Evolutionary conservation across 1,140 invertebrate genomes (phyloP).

Genomic region (Drosophila arizonae): DNA sequence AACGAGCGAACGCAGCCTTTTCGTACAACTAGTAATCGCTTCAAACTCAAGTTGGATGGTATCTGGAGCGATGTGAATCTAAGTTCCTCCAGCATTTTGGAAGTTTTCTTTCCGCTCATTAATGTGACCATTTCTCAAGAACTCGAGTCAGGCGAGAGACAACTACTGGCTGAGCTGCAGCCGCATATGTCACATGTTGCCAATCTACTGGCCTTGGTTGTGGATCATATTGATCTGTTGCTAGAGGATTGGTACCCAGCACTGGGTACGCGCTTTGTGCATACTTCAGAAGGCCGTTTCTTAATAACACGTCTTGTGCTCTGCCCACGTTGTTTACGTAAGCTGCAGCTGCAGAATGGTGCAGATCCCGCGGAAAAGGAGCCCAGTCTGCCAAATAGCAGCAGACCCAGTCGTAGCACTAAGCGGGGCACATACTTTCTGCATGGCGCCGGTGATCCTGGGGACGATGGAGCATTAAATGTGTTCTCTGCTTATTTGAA

Average conservation of each 20-base stretch:
- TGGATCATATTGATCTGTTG: slow-evolving; percentile 98
- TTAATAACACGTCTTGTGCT: slow-evolving; percentile 97
- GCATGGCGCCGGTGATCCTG: slow-evolving; percentile 58
- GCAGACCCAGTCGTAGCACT: slow-evolving; percentile 56
- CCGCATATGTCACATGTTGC: slow-evolving; percentile 90
- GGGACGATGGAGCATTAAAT: slow-evolving; percentile 70
- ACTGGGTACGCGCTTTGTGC: slow-evolving; percentile 96
- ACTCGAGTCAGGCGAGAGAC: slow-evolving; percentile 50
- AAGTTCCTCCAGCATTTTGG: slow-evolving; percentile 91
- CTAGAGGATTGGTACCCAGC: slow-evolving; percentile 99
- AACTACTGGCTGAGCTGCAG: slow-evolving; percentile 84
- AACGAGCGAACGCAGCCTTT: slow-evolving; percentile 85
- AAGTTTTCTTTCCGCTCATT: slow-evolving; percentile 91
- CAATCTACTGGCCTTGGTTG: slow-evolving; percentile 94
- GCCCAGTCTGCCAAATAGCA: slow-evolving; percentile 32
- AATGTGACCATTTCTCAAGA: slow-evolving; percentile 62
- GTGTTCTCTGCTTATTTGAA: slow-evolving; percentile 77
- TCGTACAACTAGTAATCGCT: slow-evolving; percentile 84
- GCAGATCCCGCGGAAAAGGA: slow-evolving; percentile 76
- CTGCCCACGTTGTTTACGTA: slow-evolving; percentile 91
- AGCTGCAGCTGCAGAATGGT: slow-evolving; percentile 60
- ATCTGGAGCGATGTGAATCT: slow-evolving; percentile 93
- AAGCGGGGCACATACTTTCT: slow-evolving; percentile 59
- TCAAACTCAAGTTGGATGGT: slow-evolving; percentile 91
- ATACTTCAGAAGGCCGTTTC: slow-evolving; percentile 97